Conservation (phyloP, 2,888 invertebrate species). For the Julus scandinavius region DNA sequence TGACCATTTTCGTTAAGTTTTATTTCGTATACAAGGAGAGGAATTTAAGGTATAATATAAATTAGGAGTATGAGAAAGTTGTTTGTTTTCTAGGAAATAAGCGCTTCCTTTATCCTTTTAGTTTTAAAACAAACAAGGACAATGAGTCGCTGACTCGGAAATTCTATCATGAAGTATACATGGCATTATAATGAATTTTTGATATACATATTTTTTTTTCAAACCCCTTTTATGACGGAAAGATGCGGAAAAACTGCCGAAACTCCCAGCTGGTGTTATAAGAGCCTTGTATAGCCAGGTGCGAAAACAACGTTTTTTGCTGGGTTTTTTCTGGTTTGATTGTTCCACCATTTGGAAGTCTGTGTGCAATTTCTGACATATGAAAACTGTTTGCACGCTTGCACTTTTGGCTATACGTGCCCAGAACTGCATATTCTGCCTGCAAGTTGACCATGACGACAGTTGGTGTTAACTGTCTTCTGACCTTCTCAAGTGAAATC, state of each 20-base stretch:
- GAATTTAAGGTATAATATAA: background rate
- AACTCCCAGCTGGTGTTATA: conserved; percentile 3
- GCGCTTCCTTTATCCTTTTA: conserved; percentile 8
- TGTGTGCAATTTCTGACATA: conserved; percentile 16
- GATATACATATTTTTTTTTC: background rate
- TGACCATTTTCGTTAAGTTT: background rate
- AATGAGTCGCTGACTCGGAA: conserved; percentile 2
- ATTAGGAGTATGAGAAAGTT: background rate
- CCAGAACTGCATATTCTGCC: background rate
- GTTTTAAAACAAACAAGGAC: conserved; percentile 21
- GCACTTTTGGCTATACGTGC: background rate
- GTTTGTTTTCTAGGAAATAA: background rate
- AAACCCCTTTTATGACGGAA: conserved; percentile 43
- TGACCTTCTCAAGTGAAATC: no score
- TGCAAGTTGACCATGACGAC: background rate
- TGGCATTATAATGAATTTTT: background rate
- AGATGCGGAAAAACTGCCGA: conserved; percentile 1
- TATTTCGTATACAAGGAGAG: background rate
- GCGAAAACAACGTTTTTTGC: conserved; percentile 13
- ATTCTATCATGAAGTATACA: background rate
- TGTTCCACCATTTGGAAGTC: conserved; percentile 12
- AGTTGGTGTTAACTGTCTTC: no score
- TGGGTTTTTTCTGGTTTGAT: conserved; percentile 1
- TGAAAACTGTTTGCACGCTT: conserved; percentile 39
- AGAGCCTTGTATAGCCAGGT: conserved; percentile 2